Base-by-base conservation (phyloP, 2,888 invertebrate genomes). In the Xanthorhoe designata region DNA sequence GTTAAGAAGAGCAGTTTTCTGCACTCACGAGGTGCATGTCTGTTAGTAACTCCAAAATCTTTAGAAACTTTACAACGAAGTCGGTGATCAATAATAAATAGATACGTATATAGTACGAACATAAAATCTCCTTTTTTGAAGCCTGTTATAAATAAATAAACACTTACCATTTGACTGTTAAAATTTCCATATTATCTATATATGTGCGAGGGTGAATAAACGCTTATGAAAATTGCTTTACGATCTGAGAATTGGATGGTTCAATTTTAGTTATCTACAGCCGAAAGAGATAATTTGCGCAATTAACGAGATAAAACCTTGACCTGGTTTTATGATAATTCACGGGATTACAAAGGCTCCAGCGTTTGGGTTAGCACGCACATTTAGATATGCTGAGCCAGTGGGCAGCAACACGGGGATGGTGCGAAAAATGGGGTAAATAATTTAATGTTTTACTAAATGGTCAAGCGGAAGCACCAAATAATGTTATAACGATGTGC, bases 251-350 rank as follows among this genome's bases (percentile, higher is more conserved):
- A 61, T 61, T 65, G 52, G 52, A 47, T 61, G 52, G 47, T 61
- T 61, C 51, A 38, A 53, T 53, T 53, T 49, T n/a, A 61, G 52
- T 61, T 54, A 49, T 10, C n/a, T n/a, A n/a, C n/a, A 24, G 24
- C 49, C 62, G 54, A 56, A 72, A 68, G 69, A 66, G 56, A 61
- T 69, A 60, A 76, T 72, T 60, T 71, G 61, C 62, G 68, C 75
- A 79, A 78, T 70, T 71, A 72, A 68, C 62, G 61, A 18, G 60
- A 72, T 71, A 76, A 71, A 35, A 56, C 75, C 75, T 71, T 80
- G 78, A 72, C 78, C 78, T 66, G 71, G 70, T 69, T 69, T 73
- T 71, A 72, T 70, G 53, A 71, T 76, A 73, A 75, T 79, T 77
- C 59, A 64, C 73, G 66, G 71, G 73, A 78, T 78, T 78, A 74